Conservation (phyloP, 2,797 vertebrate species). For the Dendrocincla fuliginosa region DNA sequence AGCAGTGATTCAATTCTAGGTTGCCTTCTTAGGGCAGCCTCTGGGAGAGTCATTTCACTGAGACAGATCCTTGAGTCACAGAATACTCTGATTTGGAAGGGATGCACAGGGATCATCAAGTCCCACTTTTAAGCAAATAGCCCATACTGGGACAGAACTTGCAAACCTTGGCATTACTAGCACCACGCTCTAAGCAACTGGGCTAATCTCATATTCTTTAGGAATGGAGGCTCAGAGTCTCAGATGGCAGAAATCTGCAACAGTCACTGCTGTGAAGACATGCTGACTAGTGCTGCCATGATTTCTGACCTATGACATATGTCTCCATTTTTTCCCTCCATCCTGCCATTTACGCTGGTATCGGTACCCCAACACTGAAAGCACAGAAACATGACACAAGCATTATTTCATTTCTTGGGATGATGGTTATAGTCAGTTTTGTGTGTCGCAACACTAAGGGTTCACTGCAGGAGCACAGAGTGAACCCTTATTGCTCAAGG, state of each 20-base stretch:
- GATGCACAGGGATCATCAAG: neutral
- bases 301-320: neutral
- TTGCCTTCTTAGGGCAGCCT: neutral
- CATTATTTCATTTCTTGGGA: neutral
- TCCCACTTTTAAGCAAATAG: neutral
- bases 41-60: neutral
- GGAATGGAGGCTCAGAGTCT: neutral
- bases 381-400: neutral
- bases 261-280: neutral
- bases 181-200: neutral
- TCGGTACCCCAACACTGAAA: neutral
- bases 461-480: neutral
- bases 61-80: neutral
- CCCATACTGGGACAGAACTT: neutral
- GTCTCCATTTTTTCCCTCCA: neutral
- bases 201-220: neutral
- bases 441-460: neutral
- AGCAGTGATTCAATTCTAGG: neutral
- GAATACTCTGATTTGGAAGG: neutral
- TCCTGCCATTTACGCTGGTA: neutral
- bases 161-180: neutral
- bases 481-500: neutral
- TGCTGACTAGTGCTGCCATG: neutral
- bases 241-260: neutral
- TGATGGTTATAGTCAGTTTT: neutral